Evolutionary conservation across 2,113 vertebrate species (phyloP), one percentile per base, ranked within the genome.

Genomic region (Thamnophis sirtalis): DNA sequence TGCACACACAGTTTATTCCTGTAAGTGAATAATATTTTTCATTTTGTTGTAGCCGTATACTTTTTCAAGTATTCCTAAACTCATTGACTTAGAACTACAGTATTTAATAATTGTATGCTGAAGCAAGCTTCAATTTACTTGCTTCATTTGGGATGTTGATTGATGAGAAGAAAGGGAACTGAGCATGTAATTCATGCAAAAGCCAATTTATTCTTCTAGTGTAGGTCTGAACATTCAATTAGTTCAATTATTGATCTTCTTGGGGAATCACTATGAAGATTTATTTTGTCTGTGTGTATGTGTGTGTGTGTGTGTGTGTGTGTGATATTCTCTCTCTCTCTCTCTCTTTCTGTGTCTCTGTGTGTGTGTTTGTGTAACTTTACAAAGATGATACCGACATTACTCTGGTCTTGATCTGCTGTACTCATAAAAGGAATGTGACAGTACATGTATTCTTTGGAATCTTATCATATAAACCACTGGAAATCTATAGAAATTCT

Each of bases 191-290:
- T 89, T 86, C 73, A 86, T 89, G 88, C 91, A 89, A 43, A 33
- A 88, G 80, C 48, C 88, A 86, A 92, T 92, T 92, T 89, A 86
- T 50, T 50, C n/a, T 53, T 92, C 49, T 56, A 88, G 49, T 48
- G 48, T 60, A 21, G 53, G 63, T 55, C 7, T 87, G 58, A 93
- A 88, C 88, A 91, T 91, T 60, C 87, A 88, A 91, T 93, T 68
- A 87, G 5, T 91, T 93, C 63, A 88, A 91, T 91, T 88, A 88
- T 22, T 50, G 85, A 63, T 89, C 90, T 91, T 91, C 73, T 80
- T 68, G n/a, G 33, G 49, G 60, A 88, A 93, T 91, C 19, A 91
- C 43, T 55, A 63, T 84, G 68, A 93, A 93, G 88, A 88, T 84
- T 55, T 58, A 49, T 86, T 49, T 48, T n/a, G 9, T 86, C 84